A percentile compares a stretch with the other conserved stretches of the same genome.
phyloP scores from a whole-genome alignment of 2,888 invertebrate species.

The Tridacna crocea region DNA sequence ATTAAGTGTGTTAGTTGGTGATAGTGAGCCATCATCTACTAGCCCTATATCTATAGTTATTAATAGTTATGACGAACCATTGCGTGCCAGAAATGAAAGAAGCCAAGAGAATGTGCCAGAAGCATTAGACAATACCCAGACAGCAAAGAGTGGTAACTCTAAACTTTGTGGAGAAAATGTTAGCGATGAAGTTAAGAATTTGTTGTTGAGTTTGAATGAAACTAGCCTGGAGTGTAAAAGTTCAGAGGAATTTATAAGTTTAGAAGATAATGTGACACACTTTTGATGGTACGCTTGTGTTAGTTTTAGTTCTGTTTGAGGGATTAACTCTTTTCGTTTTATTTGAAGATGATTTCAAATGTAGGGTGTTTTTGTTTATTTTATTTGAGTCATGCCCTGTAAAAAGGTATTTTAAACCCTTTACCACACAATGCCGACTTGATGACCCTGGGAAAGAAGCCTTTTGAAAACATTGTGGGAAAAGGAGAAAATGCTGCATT shows the following conservation, averaged over 20 bases:
- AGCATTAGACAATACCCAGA: background rate
- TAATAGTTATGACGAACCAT: constrained; percentile 10
- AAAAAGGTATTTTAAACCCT: no score
- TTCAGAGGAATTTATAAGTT: constrained; percentile 7
- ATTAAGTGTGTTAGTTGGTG: background rate
- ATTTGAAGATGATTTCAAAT: background rate
- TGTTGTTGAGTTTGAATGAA: background rate
- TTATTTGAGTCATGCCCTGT: no score
- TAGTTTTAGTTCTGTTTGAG: background rate
- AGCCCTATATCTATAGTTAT: constrained; percentile 18
- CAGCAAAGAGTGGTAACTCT: background rate
- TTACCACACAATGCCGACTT: no score
- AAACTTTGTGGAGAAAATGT: background rate
- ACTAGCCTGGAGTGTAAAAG: constrained; percentile 3
- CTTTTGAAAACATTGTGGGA: no score
- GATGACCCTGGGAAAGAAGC: no score
- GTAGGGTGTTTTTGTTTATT: background rate
- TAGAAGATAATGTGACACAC: constrained; percentile 18
- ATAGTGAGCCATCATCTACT: background rate
- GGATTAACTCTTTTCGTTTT: background rate
- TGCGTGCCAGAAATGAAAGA: background rate
- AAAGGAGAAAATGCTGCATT: no score
- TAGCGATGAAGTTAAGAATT: background rate
- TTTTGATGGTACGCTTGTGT: constrained; percentile 5
- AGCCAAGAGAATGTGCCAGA: constrained; percentile 13